A percentile compares a stretch with the other conserved stretches of the same genome.
These are phyloP conservation scores for Scolopax rusticola DNA, from an alignment of 2,797 vertebrate genomes.

Conservation along the genomic window DNA sequence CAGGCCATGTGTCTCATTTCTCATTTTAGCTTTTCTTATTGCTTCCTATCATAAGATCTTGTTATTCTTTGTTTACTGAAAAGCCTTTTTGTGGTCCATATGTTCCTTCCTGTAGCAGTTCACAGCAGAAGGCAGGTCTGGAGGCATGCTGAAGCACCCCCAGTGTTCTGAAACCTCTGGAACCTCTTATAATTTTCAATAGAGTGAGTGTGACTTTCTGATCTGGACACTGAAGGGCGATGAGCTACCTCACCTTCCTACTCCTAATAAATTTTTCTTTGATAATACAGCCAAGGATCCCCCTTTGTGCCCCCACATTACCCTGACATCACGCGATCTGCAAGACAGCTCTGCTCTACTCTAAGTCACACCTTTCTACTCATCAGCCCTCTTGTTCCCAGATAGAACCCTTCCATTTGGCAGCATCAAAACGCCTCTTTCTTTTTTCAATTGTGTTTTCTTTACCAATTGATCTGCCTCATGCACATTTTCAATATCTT, in stretches of 20 bases:
- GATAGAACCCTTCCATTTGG: neutral
- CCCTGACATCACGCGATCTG: neutral
- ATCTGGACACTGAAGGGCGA: neutral
- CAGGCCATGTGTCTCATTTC: neutral
- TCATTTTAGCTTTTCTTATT: neutral
- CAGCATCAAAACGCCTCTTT: neutral
- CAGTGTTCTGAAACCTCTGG: neutral
- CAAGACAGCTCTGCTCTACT: neutral
- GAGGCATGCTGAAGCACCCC: fast-evolving
- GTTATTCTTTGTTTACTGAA: neutral
- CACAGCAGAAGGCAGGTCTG: neutral
- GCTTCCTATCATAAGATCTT: neutral
- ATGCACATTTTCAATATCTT: neutral
- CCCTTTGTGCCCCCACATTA: neutral
- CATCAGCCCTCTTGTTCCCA: neutral
- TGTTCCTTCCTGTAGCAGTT: neutral
- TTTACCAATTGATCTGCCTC: neutral
- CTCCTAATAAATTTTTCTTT: neutral
- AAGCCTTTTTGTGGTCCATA: conserved; percentile 5
- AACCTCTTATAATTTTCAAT: neutral
- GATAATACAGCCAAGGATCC: neutral
- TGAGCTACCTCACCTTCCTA: neutral
- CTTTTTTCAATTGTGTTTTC: neutral
- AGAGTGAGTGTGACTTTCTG: neutral
- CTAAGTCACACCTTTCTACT: neutral